Evolutionary conservation across 2,888 invertebrate species (phyloP).

Genomic region (Nomada flava): DNA sequence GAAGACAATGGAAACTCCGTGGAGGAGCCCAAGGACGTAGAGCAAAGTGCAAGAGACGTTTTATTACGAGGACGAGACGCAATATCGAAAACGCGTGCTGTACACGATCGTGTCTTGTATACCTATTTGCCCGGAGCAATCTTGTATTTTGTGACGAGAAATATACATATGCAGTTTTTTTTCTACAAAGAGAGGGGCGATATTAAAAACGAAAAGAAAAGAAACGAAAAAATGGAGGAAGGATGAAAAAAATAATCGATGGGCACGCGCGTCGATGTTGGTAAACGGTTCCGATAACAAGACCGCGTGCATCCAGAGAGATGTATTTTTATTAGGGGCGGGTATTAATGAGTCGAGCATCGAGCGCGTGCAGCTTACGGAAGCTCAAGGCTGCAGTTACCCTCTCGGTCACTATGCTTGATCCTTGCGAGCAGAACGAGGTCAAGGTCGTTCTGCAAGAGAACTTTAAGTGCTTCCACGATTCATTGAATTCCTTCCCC

Average conservation of each 20-base stretch:
- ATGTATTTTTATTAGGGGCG: slow-evolving; percentile 54
- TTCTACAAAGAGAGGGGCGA: neutral
- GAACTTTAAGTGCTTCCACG: slow-evolving; percentile 75
- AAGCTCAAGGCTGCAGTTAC: slow-evolving; percentile 61
- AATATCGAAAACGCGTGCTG: neutral
- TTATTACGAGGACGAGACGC: neutral
- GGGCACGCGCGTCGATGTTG: slow-evolving; percentile 20
- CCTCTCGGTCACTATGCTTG: slow-evolving; percentile 58
- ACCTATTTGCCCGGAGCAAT: neutral
- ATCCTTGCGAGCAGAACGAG: slow-evolving; percentile 61
- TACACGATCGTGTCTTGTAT: neutral
- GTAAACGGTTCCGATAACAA: slow-evolving; percentile 32
- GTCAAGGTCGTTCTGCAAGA: slow-evolving; percentile 73
- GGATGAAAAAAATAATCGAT: slow-evolving; percentile 32
- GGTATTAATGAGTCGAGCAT: slow-evolving; percentile 52
- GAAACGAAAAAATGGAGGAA: neutral
- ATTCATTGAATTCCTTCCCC: slow-evolving; percentile 62
- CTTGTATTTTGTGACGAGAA: slow-evolving; percentile 7
- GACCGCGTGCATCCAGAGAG: slow-evolving; percentile 20
- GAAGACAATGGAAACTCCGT: neutral
- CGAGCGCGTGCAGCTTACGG: slow-evolving; percentile 57
- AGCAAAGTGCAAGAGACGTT: neutral
- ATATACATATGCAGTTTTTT: slow-evolving; percentile 1
- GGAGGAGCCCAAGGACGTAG: too few relatives aligned
- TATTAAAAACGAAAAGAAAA: neutral